A percentile compares a stretch with the other conserved stretches of the same genome.
Evolutionary conservation across 1,140 invertebrate genomes (phyloP).

Genomic region (Drosophila guanche): DNA sequence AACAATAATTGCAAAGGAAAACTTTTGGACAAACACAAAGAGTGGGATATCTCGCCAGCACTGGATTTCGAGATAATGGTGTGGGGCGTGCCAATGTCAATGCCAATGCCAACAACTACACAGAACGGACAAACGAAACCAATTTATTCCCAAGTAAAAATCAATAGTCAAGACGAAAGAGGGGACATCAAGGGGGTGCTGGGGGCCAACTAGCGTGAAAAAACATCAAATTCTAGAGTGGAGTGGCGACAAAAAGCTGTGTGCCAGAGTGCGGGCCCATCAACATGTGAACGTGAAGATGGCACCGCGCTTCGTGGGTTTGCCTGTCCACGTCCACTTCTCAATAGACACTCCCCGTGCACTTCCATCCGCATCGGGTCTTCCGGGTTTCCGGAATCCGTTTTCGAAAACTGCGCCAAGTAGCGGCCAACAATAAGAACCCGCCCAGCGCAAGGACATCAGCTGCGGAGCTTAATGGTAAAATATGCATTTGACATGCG

Average conservation of each 20-base stretch:
- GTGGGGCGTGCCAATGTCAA: conserved; percentile 15
- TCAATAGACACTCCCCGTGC: conserved; percentile 18
- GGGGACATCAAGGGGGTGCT: background rate
- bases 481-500: conserved; percentile 79
- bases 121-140: conserved; percentile 74
- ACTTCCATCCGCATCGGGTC: conserved; percentile 51
- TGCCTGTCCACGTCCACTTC: conserved; percentile 14
- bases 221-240: conserved; percentile 49
- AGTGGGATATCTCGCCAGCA: background rate
- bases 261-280: conserved; percentile 25
- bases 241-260: conserved; percentile 46
- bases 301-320: conserved; percentile 37
- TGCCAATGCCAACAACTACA: conserved; percentile 41
- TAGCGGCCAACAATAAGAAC: conserved; percentile 26
- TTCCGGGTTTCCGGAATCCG: conserved; percentile 50
- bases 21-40: conserved; percentile 50
- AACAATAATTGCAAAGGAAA: conserved; percentile 73
- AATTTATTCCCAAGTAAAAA: conserved; percentile 81
- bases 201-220: conserved; percentile 49
- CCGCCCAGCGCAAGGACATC: conserved; percentile 27
- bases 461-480: conserved; percentile 45
- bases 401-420: conserved; percentile 58
- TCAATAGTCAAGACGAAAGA: conserved; percentile 60
- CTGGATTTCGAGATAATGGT: too few relatives aligned
- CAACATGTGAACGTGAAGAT: conserved; percentile 48